Evolutionary conservation across 2,888 invertebrate genomes (phyloP), one percentile per base, ranked within the genome.

Genomic region (Onchidella celtica): DNA sequence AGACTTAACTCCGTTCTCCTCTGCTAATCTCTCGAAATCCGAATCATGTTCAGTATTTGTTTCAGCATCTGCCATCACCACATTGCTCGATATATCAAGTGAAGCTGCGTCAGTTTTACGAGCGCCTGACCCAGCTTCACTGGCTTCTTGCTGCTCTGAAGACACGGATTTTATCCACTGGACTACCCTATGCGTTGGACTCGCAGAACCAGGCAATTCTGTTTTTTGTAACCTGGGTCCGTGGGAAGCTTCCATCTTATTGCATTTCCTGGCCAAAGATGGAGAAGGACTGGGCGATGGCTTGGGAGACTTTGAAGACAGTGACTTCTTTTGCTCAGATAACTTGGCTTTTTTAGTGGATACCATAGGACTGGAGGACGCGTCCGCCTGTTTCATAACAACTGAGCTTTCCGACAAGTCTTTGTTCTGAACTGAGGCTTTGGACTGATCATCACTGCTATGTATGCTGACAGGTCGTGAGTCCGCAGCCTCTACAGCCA

Each of bases 91-190:
- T 24, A 59, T 36, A 11, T 55, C 63, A 34, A 17, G 65, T 1
- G n/a, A 63, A 32, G n/a, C 36, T 4, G 61, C 3, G 27, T 32
- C 34, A 34, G 55, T 24, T 66, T 29, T 40, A 34, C 70, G 38
- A 66, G 40, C 14, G 1, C 24, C 11, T 24, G 65, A 47, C n/a
- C 55, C 24, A 65, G 38, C 4, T 57, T 83, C 84, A 32, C 66
- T 47, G 70, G 84, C 81, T n/a, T 29, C 66, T 3, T 84, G 83
- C 59, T 86, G 86, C 68, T 90, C 89, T 14, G 83, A 70, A 11
- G 88, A 88, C 36, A 93, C 92, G 21, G 91, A 92, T 73, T 89
- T 89, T 63, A 93, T 88, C 93, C 93, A 93, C 79, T 92, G 91
- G 24, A 91, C 90, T 14, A 92, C 92, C 24, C 93, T 86, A 72